Evolutionary conservation across 2,113 vertebrate genomes (phyloP), one percentile per base, ranked within the genome.

Genomic region (Perca fluviatilis): DNA sequence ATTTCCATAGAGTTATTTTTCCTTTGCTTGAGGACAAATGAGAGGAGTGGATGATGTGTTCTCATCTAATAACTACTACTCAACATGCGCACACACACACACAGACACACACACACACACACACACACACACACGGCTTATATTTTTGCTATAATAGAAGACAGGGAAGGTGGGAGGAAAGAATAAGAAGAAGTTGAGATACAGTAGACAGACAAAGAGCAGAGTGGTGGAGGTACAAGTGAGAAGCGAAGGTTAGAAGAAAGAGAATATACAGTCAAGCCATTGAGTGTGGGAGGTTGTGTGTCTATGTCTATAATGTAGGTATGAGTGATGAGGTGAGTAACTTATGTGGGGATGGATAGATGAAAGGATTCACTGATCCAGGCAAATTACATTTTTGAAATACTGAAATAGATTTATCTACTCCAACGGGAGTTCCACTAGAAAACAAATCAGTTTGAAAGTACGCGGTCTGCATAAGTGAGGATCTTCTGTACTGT

Each of bases 1-100:
- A 84, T 93, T 88, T 89, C 79, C 74, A 92, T 91, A 87, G 71
- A 61, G 47, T 77, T 76, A 81, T 91, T 87, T 91, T 82, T 82
- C 50, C 6, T 86, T 81, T 61, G 82, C 91, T 77, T 72, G 15
- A 47, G 82, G 92, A 92, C 40, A 86, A 82, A 61, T 66, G 51
- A 82, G 63, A 84, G 63, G 25, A 72, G 57, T 57, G 33, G 33
- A 86, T 85, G 83, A 87, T 85, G 5, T 74, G 83, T 93, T 89
- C 80, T 71, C 25, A 47, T 83, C 67, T 92, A 90, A 88, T 89
- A 93, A 91, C 91, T 76, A 83, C 77, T 81, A 88, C 88, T 80
- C 87, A 86, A 40, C 21, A 56, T 70, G n/a, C 57, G 56, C 67
- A 70, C 61, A 79, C 60, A 61, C 25, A 58, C 53, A 61, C n/a